Conservation (phyloP, 2,113 vertebrate species). For the Phyllostomus discolor region DNA sequence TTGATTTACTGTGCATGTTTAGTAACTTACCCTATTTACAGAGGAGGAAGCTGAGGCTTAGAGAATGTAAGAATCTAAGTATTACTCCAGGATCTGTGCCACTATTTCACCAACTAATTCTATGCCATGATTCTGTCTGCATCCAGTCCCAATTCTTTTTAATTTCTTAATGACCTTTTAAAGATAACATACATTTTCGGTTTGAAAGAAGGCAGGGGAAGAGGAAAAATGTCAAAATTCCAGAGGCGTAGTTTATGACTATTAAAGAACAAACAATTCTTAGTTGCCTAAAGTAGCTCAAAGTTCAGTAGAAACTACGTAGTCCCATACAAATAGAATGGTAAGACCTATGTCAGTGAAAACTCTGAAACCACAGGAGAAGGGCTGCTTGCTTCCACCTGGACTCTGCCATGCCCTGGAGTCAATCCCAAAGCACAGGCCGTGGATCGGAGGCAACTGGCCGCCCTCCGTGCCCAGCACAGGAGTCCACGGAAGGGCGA, state of each 20-base stretch:
- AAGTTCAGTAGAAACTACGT: neutral
- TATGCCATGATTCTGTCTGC: neutral
- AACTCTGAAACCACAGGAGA: neutral
- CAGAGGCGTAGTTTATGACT: neutral
- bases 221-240: neutral
- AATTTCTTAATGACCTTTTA: neutral
- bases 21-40: neutral
- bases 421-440: neutral
- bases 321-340: neutral
- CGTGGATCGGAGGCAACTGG: neutral
- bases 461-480: neutral
- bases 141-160: neutral
- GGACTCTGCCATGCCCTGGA: neutral
- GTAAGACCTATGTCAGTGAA: neutral
- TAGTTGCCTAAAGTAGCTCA: neutral
- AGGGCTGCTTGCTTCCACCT: neutral
- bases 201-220: neutral
- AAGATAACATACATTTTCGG: neutral
- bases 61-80: neutral
- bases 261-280: neutral
- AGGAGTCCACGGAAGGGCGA: fast-evolving
- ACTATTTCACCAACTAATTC: neutral
- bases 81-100: neutral
- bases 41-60: neutral
- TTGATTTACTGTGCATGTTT: neutral